These are phyloP conservation scores for Discoglossus pictus DNA, from an alignment of 2,797 vertebrate genomes.

Conservation along the genomic window DNA sequence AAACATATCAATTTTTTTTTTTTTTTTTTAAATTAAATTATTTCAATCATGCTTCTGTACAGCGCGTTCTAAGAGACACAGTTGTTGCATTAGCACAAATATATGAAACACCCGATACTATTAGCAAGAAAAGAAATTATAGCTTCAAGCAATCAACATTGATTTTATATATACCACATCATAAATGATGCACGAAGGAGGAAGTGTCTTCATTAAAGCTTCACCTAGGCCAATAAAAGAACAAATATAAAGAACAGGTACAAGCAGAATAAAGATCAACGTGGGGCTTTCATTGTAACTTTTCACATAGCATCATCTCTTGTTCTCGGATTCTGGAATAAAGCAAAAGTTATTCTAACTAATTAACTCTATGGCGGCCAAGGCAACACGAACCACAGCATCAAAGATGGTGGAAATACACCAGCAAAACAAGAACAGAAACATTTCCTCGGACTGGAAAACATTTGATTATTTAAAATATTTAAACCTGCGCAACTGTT, in stretches of 20 bases:
- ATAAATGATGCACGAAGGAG: constrained; percentile 45
- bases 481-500: too few relatives aligned
- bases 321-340: not conserved
- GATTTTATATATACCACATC: constrained; percentile 47
- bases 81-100: constrained; percentile 21
- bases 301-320: constrained; percentile 9
- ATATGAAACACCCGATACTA: constrained; percentile 25
- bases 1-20: too few relatives aligned
- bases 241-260: constrained; percentile 23
- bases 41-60: not conserved
- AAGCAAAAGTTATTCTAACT: constrained; percentile 20
- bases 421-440: too few relatives aligned
- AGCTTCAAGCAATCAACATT: constrained; percentile 45
- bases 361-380: constrained; percentile 43
- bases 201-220: constrained; percentile 37
- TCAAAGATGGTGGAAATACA: too few relatives aligned
- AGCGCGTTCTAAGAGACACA: not conserved
- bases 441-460: too few relatives aligned
- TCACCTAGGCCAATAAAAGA: constrained; percentile 26
- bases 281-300: constrained; percentile 15
- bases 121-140: constrained; percentile 41
- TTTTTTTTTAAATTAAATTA: constrained; percentile 1
- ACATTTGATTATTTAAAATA: too few relatives aligned
- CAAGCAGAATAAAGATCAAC: constrained; percentile 1
- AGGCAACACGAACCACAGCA: not conserved